Percentiles rank a stretch among this genome's conserved stretches.
phyloP scores from a whole-genome alignment of 2,888 invertebrate genomes.

The Drosophila kokeensis region DNA sequence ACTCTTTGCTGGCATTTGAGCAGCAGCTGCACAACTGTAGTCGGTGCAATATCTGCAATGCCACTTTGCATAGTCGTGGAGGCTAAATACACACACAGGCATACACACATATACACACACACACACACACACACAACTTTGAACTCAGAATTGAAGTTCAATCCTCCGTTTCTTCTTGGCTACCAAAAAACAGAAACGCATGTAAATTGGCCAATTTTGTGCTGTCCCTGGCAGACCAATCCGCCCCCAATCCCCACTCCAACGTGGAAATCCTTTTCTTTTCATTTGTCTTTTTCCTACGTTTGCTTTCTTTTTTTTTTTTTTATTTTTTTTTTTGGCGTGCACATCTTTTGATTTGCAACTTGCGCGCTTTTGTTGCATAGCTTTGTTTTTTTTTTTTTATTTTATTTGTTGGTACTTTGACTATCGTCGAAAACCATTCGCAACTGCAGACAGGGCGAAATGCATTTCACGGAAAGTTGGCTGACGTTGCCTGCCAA shows the following conservation, averaged over 20 bases:
- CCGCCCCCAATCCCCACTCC: conserved; percentile 11
- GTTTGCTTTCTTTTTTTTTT: conserved; percentile 5
- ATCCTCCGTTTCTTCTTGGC: conserved; percentile 49
- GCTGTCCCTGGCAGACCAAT: conserved; percentile 47
- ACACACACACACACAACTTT: conserved; percentile 26
- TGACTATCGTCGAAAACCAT: conserved; percentile 56
- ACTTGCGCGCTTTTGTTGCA: conserved; percentile 67
- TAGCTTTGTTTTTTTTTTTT: conserved; percentile 23
- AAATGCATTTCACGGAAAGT: conserved; percentile 37
- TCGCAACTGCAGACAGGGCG: conserved; percentile 17
- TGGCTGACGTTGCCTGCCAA: conserved; percentile 45
- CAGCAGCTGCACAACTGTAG: conserved; percentile 37
- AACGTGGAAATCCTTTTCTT: conserved; percentile 59
- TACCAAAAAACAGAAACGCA: conserved; percentile 67
- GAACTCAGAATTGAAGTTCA: conserved; percentile 71
- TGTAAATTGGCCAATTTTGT: conserved; percentile 79
- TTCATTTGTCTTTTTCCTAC: conserved; percentile 42
- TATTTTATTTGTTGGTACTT: conserved; percentile 60
- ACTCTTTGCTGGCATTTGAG: conserved; percentile 69
- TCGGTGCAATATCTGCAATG: conserved; percentile 45
- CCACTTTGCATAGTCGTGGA: conserved; percentile 60
- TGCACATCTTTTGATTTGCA: conserved; percentile 66
- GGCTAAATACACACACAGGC: conserved; percentile 20
- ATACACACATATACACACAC: conserved; percentile 11
- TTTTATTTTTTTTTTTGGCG: conserved; percentile 9